Evolutionary conservation across 30 jellyfish, hydroid and myxozoan species (phyloP).

Genomic region (Aurelia aurita): DNA sequence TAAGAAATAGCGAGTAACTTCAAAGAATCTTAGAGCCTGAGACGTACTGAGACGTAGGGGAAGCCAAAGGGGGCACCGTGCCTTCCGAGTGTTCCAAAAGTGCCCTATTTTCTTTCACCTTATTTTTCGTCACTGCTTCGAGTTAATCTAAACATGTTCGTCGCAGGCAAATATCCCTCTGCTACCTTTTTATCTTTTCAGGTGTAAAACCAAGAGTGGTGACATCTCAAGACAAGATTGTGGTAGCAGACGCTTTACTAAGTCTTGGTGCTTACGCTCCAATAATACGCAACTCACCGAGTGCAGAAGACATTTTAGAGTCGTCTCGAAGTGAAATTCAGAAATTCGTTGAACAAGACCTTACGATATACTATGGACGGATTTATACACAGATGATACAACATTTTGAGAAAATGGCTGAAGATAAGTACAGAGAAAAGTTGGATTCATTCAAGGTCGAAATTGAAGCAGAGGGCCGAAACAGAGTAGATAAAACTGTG

Average conservation of each 20-base stretch:
- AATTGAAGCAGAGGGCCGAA: slow-evolving; percentile 4
- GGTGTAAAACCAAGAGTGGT: no score
- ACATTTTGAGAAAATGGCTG: background rate
- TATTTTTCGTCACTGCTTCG: no score
- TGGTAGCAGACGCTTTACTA: slow-evolving; percentile 32
- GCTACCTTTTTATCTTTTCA: no score
- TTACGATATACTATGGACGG: background rate
- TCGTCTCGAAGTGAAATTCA: slow-evolving; percentile 10
- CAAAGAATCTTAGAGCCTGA: no score
- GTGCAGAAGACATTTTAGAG: background rate
- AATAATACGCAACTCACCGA: background rate
- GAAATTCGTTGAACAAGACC: background rate
- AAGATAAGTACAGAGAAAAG: background rate
- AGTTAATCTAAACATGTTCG: no score
- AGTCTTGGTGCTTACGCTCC: slow-evolving; percentile 32
- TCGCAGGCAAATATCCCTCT: no score
- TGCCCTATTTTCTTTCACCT: no score
- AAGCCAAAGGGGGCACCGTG: no score
- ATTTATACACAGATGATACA: background rate
- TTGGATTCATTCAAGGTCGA: background rate
- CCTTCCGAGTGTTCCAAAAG: no score
- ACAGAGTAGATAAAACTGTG: background rate
- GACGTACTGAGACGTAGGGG: no score
- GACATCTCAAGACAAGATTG: slow-evolving; percentile 31
- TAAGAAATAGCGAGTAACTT: no score